These are phyloP conservation scores for Apostichopus parvimensis DNA, from an alignment of 35 echinoderm and acorn worm genomes.

Conservation along the genomic window DNA sequence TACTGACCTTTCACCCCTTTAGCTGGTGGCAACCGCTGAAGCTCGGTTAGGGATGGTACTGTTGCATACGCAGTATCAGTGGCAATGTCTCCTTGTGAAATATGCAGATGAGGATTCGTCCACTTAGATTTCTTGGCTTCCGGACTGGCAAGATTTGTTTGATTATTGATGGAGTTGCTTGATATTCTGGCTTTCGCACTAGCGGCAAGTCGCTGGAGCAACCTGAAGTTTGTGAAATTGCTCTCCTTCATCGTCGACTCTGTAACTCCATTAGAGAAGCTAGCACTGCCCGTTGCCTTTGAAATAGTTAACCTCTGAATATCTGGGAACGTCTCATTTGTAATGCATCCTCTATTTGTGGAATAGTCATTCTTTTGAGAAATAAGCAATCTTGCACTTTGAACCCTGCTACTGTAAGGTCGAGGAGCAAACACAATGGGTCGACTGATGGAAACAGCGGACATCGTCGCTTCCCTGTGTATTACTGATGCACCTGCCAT, in stretches of 20 bases:
- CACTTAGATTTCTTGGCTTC: background rate
- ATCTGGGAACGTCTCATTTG: conserved; percentile 2
- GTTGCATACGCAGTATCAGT: background rate
- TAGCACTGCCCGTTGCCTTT: background rate
- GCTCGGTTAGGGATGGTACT: background rate
- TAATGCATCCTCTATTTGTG: too few relatives aligned
- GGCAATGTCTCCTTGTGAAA: background rate
- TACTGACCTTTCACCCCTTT: background rate
- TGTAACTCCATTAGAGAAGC: background rate
- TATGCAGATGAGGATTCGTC: background rate
- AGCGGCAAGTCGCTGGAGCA: conserved; percentile 64
- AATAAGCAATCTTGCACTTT: background rate
- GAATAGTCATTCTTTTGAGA: background rate
- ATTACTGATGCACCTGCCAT: conserved; percentile 25
- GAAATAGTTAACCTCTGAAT: conserved; percentile 7
- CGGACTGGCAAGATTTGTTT: background rate
- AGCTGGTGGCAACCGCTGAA: background rate
- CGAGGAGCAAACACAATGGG: conserved; percentile 7
- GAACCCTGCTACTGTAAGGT: conserved; percentile 18
- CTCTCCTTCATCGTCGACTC: background rate
- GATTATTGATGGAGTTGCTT: background rate
- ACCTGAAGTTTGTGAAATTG: conserved; percentile 74
- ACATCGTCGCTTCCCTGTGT: conserved; percentile 13
- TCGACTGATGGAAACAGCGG: conserved; percentile 13
- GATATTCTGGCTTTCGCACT: conserved; percentile 70